phyloP scores from a whole-genome alignment of 2,888 invertebrate species.

The Amphimallon solstitiale region DNA sequence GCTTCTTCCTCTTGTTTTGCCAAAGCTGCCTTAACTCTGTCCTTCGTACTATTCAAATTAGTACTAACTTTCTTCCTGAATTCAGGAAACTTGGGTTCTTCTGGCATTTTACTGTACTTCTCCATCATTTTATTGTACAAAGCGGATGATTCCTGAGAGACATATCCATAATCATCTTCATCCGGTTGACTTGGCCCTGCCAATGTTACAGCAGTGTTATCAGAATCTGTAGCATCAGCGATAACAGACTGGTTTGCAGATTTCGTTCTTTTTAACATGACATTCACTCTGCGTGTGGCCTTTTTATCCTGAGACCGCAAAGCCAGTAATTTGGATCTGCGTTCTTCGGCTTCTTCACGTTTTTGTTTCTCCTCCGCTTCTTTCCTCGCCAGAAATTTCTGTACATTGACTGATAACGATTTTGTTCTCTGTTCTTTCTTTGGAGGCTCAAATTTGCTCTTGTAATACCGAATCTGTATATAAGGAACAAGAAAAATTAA shows the following conservation, averaged over 20 bases:
- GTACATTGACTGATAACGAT: conserved; percentile 80
- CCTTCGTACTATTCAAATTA: conserved; percentile 71
- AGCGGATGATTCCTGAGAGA: conserved; percentile 83
- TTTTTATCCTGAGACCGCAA: conserved; percentile 66
- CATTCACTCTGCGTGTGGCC: conserved; percentile 60
- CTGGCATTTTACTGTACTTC: conserved; percentile 79
- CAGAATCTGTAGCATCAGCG: conserved; percentile 81
- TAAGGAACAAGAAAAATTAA: not conserved
- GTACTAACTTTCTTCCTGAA: conserved; percentile 65
- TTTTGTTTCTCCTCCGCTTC: conserved; percentile 81
- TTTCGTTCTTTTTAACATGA: conserved; percentile 82
- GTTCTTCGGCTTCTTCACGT: conserved; percentile 70
- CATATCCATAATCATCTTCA: conserved; percentile 92
- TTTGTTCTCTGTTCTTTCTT: conserved; percentile 79
- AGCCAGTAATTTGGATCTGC: conserved; percentile 72
- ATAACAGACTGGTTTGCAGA: conserved; percentile 89
- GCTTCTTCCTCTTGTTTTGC: conserved; percentile 78
- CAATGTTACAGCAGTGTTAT: conserved; percentile 79
- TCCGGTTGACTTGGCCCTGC: conserved; percentile 83
- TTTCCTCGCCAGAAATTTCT: conserved; percentile 83
- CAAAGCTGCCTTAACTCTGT: conserved; percentile 81
- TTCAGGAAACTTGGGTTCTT: conserved; percentile 76
- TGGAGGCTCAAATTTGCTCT: conserved; percentile 82
- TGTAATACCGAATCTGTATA: conserved; percentile 71
- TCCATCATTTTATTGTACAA: conserved; percentile 87